These are phyloP conservation scores for Plemyria rubiginata DNA, from an alignment of 2,888 invertebrate genomes.

Conservation along the genomic window DNA sequence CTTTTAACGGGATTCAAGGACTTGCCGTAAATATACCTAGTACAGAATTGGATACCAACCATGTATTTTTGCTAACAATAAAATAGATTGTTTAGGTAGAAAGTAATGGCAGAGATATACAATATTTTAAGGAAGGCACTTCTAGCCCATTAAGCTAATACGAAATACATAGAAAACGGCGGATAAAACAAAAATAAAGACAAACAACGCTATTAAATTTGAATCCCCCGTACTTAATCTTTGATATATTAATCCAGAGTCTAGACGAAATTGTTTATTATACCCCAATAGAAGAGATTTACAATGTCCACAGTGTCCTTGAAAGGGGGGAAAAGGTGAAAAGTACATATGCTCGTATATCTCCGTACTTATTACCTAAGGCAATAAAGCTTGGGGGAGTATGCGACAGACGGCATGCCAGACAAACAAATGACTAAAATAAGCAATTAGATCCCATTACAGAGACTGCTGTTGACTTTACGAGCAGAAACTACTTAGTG, in stretches of 20 bases:
- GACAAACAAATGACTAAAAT: conserved; percentile 50
- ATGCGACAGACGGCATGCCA: conserved; percentile 44
- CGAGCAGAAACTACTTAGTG: conserved; percentile 39
- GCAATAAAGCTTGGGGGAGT: conserved; percentile 50
- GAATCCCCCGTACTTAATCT: conserved; percentile 48
- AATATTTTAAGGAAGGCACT: conserved; percentile 21
- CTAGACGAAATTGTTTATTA: conserved; percentile 63
- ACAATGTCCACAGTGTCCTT: conserved; percentile 49
- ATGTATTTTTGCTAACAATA: not conserved
- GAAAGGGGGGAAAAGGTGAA: conserved; percentile 57
- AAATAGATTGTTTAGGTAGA: not conserved
- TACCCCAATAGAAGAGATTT: conserved; percentile 55
- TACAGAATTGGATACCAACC: not conserved
- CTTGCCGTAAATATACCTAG: not conserved
- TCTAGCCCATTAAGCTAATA: conserved; percentile 44
- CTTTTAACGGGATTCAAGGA: conserved; percentile 32
- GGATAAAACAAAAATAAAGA: conserved; percentile 56
- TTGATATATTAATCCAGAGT: conserved; percentile 54
- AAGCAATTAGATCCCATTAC: conserved; percentile 47
- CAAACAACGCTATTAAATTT: conserved; percentile 57
- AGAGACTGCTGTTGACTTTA: conserved; percentile 37
- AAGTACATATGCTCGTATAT: conserved; percentile 52
- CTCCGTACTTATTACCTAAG: conserved; percentile 49
- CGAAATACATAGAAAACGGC: conserved; percentile 45
- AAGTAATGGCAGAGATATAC: conserved; percentile 8